A percentile compares a stretch with the other conserved stretches of the same genome.
phyloP scores from a whole-genome alignment of 1,140 invertebrate genomes.

The Riptortus pedestris region DNA sequence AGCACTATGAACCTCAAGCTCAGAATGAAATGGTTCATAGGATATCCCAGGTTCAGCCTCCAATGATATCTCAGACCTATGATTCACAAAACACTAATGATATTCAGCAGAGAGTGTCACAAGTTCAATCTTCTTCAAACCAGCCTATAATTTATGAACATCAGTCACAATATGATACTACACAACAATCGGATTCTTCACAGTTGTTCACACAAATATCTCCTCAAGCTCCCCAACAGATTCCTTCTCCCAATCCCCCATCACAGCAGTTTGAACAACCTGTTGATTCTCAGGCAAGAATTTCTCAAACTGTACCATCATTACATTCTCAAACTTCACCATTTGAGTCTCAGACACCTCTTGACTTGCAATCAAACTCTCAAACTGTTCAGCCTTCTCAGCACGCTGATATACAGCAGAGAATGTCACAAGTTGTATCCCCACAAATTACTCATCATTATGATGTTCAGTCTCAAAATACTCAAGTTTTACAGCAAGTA shows the following conservation, averaged over 20 bases:
- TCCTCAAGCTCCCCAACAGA: not conserved
- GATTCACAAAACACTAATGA: not conserved
- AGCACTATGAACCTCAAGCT: not conserved
- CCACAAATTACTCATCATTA: not conserved
- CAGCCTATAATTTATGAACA: not conserved
- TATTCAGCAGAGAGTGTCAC: not conserved
- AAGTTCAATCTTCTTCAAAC: not conserved
- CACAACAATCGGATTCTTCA: constrained; percentile 32
- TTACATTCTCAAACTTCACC: not conserved
- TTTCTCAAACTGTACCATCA: not conserved
- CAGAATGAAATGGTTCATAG: not conserved
- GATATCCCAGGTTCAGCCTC: not conserved
- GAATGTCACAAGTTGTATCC: constrained; percentile 1
- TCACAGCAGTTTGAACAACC: not conserved
- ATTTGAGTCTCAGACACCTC: not conserved
- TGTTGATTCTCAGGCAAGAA: not conserved
- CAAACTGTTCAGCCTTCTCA: constrained; percentile 17
- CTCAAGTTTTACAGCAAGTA: too few relatives aligned
- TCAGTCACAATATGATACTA: not conserved
- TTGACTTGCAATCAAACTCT: not conserved
- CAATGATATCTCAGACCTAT: not conserved
- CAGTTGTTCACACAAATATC: not conserved
- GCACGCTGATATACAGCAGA: constrained; percentile 7
- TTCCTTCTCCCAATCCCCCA: constrained; percentile 33
- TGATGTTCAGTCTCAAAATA: not conserved